phyloP scores from a whole-genome alignment of 2,888 invertebrate genomes.

The Zygaena filipendulae region DNA sequence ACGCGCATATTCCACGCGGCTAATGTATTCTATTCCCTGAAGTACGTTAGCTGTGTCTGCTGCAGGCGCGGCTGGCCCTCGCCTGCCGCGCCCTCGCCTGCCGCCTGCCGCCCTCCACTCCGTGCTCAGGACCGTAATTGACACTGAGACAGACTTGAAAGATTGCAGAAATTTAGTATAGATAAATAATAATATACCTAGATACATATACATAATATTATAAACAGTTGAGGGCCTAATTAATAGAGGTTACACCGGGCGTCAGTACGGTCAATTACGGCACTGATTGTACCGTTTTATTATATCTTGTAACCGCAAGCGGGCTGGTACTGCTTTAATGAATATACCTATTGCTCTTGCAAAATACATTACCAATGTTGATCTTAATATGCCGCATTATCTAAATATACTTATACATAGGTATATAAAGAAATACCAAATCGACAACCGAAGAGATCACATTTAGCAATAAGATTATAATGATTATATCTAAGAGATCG shows the following conservation, averaged over 20 bases:
- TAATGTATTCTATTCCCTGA: conserved; percentile 59
- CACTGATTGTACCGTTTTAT: too few species aligned
- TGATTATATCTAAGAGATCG: conserved; percentile 64
- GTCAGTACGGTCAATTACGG: too few species aligned
- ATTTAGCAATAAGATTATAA: conserved; percentile 63
- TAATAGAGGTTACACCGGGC: too few species aligned
- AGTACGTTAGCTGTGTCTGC: conserved; percentile 45
- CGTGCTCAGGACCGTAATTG: conserved; percentile 2
- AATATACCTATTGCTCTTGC: conserved; percentile 40
- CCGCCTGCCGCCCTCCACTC: conserved; percentile 12
- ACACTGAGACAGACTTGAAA: conserved; percentile 5
- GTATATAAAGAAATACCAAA: conserved; percentile 31
- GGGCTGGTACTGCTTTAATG: conserved; percentile 59
- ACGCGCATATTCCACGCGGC: conserved; percentile 58
- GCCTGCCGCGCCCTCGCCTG: conserved; percentile 22
- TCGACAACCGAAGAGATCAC: conserved; percentile 53
- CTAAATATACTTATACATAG: too few species aligned
- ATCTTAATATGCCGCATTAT: conserved; percentile 23
- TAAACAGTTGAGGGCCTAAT: too few species aligned
- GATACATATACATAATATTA: too few species aligned
- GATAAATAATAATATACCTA: too few species aligned
- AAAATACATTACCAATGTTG: conserved; percentile 26
- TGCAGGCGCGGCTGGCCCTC: conserved; percentile 21
- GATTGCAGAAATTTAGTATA: too few species aligned
- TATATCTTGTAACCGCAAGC: too few species aligned